Base-by-base conservation (phyloP, 2,797 vertebrate species). In the Neosalanx taihuensis region DNA sequence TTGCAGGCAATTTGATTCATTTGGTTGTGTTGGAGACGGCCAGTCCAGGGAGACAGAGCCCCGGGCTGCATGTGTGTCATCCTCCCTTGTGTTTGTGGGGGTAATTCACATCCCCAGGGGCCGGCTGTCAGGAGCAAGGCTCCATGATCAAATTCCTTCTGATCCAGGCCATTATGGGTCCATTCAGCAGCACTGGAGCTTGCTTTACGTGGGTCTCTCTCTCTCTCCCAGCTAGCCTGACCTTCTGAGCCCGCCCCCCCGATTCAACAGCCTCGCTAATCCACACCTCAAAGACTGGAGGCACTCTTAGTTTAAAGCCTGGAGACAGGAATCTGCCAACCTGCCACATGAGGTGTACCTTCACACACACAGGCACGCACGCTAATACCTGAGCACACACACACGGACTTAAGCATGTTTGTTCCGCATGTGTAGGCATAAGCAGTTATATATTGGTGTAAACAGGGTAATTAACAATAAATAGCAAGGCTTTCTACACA, bases 1-100 rank as follows among this genome's bases (percentile, higher is more conserved):
- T 86, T 90, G 83, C 86, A 88, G 79, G 81, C 89, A 92, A 89
- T 91, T 88, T 87, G 82, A 92, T 91, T 89, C 81, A 90, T 90
- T 92, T 85, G 85, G 81, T 84, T 81, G 70, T 69, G 75, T 74
- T 90, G 90, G 91, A 92, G 91, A 90, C 88, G 76, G 86, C 80
- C 75, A 90, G 87, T 88, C 89, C 84, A 29, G 80, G 81, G 83
- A 90, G 86, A 89, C 82, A 53, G 85, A 26, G 83, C 89, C 85
- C 41, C 65, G 84, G 85, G 86, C 86, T 67, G 72, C 70, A 77
- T 87, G 89, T 90, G 90, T 92, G 89, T 90, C 89, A 88, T 92
- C 87, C 87, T 90, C 85, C 89, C 86, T 90, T 89, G 88, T 89
- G 88, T 90, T 86, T 89, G 79, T 85, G 82, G 84, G 82, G 76